Evolutionary conservation across 2,797 vertebrate species (phyloP), one percentile per base, ranked within the genome.

Genomic region (Acanthurus tractus): DNA sequence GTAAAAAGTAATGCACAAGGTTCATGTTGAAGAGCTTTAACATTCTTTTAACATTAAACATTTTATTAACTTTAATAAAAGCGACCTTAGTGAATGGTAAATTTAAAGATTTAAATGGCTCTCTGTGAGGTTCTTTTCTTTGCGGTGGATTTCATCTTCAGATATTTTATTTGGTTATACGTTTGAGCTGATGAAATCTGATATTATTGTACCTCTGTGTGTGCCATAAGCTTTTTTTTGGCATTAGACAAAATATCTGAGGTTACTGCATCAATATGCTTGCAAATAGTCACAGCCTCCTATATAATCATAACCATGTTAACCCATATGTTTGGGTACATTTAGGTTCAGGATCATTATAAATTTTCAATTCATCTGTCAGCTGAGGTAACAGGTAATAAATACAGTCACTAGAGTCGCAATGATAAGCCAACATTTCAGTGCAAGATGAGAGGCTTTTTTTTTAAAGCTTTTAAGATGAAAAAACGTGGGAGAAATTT

Each of bases 321-420:
- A 62, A 74, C 55, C 23, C 20, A 23, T 53, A 48, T 50, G 86
- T 72, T 55, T 66, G 36, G 86, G 82, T 82, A 80, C 78, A 88
- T 92, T 89, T 84, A 82, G 86, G 75, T 85, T 85, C 84, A 88
- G 86, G 93, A 91, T 92, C 80, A 83, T 82, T 84, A 70, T 78
- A 58, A 52, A 68, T 79, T 87, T 90, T 84, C 85, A 91, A 93
- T 94, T 91, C 91, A 89, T 93, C 92, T 94, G 90, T 93, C 92
- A 91, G 71, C 78, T 83, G 88, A 92, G 79, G 76, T 90, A 93
- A 92, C 89, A 70, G 83, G 80, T 94, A 94, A 94, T 93, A 94
- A 94, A 95, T 87, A 88, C 78, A 71, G 86, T 82, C 76, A 65
- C 29, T 70, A 66, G 75, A 82, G 45, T 80, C 59, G 38, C 74